Evolutionary conservation across 1,140 invertebrate species (phyloP).

Genomic region (Odontomachus brunneus): DNA sequence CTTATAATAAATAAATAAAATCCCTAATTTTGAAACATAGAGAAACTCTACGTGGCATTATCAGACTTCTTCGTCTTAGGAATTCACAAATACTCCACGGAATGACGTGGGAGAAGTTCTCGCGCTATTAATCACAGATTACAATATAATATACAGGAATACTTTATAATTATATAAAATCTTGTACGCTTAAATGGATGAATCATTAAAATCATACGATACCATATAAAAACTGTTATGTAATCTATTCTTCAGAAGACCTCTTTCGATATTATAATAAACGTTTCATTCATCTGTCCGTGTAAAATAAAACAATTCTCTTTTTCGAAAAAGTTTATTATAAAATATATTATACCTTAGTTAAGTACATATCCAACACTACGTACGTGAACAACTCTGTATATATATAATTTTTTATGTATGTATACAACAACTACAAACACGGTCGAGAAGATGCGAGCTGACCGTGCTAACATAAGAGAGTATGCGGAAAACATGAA

Average conservation of each 20-base stretch:
- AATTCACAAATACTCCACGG: not conserved
- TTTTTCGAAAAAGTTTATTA: slow-evolving; percentile 78
- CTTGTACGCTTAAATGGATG: slow-evolving; percentile 56
- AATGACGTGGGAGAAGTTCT: slow-evolving; percentile 35
- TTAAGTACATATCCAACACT: slow-evolving; percentile 81
- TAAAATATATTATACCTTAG: slow-evolving; percentile 80
- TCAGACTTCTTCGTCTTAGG: slow-evolving; percentile 15
- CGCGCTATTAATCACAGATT: slow-evolving; percentile 37
- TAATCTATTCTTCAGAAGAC: slow-evolving; percentile 31
- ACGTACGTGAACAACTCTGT: slow-evolving; percentile 74
- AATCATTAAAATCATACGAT: slow-evolving; percentile 55
- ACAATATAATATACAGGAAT: slow-evolving; percentile 30
- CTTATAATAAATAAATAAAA: not conserved
- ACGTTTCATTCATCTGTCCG: not conserved
- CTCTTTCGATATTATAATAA: not conserved
- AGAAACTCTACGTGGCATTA: slow-evolving; percentile 11
- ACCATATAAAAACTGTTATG: slow-evolving; percentile 24
- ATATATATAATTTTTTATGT: slow-evolving; percentile 5
- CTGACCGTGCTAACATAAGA: slow-evolving; percentile 49
- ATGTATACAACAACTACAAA: slow-evolving; percentile 60
- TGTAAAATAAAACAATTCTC: not conserved
- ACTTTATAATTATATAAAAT: slow-evolving; percentile 53
- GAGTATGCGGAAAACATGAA: slow-evolving; percentile 36
- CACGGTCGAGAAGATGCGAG: slow-evolving; percentile 40
- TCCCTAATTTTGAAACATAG: slow-evolving; percentile 4